phyloP scores from a whole-genome alignment of 2,113 vertebrate genomes.

The Stomatorhinus ivindoensis region DNA sequence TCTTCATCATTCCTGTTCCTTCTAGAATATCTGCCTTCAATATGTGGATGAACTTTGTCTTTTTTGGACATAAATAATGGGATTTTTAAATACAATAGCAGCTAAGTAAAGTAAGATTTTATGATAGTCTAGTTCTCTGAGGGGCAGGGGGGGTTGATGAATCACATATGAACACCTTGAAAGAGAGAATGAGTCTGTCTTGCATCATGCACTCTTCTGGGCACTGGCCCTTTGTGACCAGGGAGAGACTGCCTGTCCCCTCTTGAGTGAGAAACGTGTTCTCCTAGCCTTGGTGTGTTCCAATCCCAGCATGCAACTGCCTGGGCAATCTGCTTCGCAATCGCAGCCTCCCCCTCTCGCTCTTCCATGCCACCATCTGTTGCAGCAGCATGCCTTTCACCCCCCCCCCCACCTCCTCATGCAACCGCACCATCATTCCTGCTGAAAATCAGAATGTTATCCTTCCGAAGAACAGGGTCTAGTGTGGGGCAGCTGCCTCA shows the following conservation, averaged over 20 bases:
- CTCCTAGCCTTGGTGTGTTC: background rate
- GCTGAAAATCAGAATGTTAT: background rate
- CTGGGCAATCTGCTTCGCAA: background rate
- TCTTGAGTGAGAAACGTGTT: background rate
- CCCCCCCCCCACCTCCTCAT: background rate
- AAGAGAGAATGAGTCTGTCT: background rate
- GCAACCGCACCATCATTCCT: background rate
- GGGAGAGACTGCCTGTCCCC: background rate
- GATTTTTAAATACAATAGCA: background rate
- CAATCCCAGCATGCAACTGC: constrained; percentile 18
- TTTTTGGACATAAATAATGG: background rate
- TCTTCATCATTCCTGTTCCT: background rate
- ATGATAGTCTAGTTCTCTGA: background rate
- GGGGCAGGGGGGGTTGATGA: background rate
- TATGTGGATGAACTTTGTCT: background rate
- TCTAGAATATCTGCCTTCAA: background rate
- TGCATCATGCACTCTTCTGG: background rate
- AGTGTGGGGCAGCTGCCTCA: background rate
- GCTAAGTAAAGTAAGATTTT: background rate
- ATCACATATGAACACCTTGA: background rate
- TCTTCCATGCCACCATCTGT: constrained; percentile 2
- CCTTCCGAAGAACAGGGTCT: background rate
- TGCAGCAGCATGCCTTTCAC: background rate
- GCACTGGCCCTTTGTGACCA: background rate
- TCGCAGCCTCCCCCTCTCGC: background rate